Percentiles rank a stretch among this genome's conserved stretches.
Evolutionary conservation across 2,113 vertebrate genomes (phyloP).

Genomic region (Lycaon pictus): DNA sequence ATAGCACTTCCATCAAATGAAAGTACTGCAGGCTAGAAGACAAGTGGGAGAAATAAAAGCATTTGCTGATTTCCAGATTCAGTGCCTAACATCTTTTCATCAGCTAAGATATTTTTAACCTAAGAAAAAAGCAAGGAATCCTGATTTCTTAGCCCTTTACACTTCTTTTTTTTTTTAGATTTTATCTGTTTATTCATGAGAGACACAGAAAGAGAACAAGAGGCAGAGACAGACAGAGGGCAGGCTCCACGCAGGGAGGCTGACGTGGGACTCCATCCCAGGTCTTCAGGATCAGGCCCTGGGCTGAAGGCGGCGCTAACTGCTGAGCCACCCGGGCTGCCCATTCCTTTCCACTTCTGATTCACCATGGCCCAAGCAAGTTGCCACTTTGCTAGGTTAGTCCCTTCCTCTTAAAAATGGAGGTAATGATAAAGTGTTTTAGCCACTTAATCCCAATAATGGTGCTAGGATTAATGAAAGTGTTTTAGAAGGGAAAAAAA

Average conservation of each 20-base stretch:
- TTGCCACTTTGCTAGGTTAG: not conserved
- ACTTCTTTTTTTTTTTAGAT: no score
- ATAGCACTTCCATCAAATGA: not conserved
- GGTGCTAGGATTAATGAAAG: conserved; percentile 62
- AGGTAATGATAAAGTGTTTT: conserved; percentile 39
- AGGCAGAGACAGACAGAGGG: no score
- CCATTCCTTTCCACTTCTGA: not conserved
- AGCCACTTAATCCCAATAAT: conserved; percentile 38
- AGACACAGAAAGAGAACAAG: no score
- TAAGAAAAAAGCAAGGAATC: not conserved
- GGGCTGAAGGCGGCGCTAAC: no score
- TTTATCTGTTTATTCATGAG: no score
- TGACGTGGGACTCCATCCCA: no score
- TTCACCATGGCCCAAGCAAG: not conserved
- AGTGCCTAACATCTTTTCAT: conserved; percentile 37
- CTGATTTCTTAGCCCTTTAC: not conserved
- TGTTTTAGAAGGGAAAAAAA: conserved; percentile 41
- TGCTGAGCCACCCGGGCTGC: no score
- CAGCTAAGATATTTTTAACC: conserved; percentile 18
- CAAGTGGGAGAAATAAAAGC: not conserved
- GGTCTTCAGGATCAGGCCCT: no score
- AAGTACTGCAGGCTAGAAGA: not conserved
- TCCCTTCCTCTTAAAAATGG: conserved; percentile 15
- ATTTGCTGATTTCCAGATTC: conserved; percentile 40
- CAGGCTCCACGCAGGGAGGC: no score